Evolutionary conservation across 2,797 vertebrate species (phyloP).

Genomic region (Simalia tracyae): DNA sequence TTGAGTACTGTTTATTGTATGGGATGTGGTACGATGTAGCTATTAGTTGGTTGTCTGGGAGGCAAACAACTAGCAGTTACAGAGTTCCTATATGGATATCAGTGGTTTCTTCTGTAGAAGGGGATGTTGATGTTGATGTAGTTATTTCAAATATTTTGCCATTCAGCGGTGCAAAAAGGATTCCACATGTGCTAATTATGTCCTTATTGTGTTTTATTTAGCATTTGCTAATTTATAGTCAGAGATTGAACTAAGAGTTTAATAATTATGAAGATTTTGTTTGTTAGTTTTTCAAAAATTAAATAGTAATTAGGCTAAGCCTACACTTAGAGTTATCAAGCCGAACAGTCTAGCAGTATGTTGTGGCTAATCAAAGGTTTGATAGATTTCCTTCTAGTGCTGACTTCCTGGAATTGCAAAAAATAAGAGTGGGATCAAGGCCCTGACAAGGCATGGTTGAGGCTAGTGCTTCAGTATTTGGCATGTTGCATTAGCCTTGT

Average conservation of each 20-base stretch:
- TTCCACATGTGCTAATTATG: conserved; percentile 18
- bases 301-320: neutral
- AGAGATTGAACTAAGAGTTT: neutral
- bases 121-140: neutral
- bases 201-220: neutral
- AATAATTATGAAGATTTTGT: neutral
- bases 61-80: neutral
- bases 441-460: neutral
- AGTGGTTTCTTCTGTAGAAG: neutral
- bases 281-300: neutral
- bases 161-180: neutral
- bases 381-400: neutral
- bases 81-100: neutral
- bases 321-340: neutral
- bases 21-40: neutral
- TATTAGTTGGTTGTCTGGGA: neutral
- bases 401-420: neutral
- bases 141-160: neutral
- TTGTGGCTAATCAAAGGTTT: neutral
- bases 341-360: neutral
- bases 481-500: neutral
- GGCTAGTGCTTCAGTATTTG: too few relatives aligned
- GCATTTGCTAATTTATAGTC: neutral
- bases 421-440: neutral
- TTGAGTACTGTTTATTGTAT: neutral